Conservation (phyloP, 2,113 vertebrate species). For the Equus przewalskii region DNA sequence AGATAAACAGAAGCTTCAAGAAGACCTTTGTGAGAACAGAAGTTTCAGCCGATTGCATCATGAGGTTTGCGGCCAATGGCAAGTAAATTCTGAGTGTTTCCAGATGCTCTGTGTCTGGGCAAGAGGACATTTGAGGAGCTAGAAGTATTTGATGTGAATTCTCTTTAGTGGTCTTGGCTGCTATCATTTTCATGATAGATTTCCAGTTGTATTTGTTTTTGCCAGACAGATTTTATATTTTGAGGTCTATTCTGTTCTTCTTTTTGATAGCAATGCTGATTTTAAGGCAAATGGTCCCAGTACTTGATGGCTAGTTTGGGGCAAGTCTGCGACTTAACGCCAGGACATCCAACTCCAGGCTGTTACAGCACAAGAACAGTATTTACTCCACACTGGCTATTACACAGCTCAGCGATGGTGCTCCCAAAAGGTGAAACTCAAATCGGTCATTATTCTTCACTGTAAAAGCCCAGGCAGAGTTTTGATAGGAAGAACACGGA, state of each 20-base stretch:
- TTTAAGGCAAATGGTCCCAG: slow-evolving; percentile 14
- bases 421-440: not conserved
- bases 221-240: slow-evolving; percentile 1
- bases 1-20: slow-evolving; percentile 61
- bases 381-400: not conserved
- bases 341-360: not conserved
- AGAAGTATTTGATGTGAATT: slow-evolving; percentile 31
- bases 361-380: not conserved
- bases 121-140: slow-evolving; percentile 11
- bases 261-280: not conserved
- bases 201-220: slow-evolving; percentile 60
- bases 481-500: not conserved
- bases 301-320: slow-evolving; percentile 20
- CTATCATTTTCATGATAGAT: slow-evolving; percentile 35
- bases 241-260: not conserved
- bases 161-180: not conserved
- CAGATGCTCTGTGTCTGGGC: slow-evolving; percentile 57
- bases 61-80: slow-evolving; percentile 63
- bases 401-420: not conserved
- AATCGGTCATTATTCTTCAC: not conserved
- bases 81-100: slow-evolving; percentile 63
- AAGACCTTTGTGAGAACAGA: slow-evolving; percentile 57
- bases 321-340: not conserved
- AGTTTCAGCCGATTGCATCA: slow-evolving; percentile 63
- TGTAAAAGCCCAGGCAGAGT: slow-evolving; percentile 23